phyloP scores from a whole-genome alignment of 2,113 vertebrate genomes.

The Carassius auratus region DNA sequence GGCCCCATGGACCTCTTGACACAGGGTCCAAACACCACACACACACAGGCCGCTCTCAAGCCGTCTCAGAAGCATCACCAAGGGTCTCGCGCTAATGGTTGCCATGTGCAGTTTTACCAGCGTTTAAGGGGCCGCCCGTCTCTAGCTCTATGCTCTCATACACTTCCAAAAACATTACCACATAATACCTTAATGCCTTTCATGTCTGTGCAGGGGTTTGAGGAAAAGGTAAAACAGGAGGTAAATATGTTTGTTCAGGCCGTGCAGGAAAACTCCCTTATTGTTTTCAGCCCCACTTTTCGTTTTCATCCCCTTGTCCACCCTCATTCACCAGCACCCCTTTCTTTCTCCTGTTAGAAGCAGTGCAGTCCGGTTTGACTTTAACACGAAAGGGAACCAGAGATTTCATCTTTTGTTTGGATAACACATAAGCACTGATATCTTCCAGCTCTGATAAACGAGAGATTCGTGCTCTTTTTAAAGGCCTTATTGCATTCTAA shows the following conservation, averaged over 20 bases:
- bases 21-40: conserved; percentile 61
- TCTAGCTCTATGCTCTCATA: conserved; percentile 71
- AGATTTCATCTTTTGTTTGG: conserved; percentile 47
- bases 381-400: conserved; percentile 24
- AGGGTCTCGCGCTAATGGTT: conserved; percentile 80
- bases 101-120: conserved; percentile 79
- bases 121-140: conserved; percentile 68
- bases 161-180: conserved; percentile 82
- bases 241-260: conserved; percentile 59
- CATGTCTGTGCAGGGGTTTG: conserved; percentile 65
- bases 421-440: conserved; percentile 34
- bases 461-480: conserved; percentile 45
- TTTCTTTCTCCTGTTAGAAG: conserved; percentile 51
- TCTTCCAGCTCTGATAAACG: conserved; percentile 51
- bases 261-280: conserved; percentile 35
- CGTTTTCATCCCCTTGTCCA: conserved; percentile 49
- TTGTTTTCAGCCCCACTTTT: conserved; percentile 46
- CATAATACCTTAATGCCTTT: conserved; percentile 81
- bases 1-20: conserved; percentile 78
- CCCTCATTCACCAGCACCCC: conserved; percentile 45
- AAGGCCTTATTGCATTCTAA: conserved; percentile 47
- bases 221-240: conserved; percentile 71
- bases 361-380: conserved; percentile 50
- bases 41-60: conserved; percentile 69
- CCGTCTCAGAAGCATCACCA: conserved; percentile 77